Conservation (phyloP, 37 sponge, comb jelly and placozoan genomes). For the Spongia lamella region DNA sequence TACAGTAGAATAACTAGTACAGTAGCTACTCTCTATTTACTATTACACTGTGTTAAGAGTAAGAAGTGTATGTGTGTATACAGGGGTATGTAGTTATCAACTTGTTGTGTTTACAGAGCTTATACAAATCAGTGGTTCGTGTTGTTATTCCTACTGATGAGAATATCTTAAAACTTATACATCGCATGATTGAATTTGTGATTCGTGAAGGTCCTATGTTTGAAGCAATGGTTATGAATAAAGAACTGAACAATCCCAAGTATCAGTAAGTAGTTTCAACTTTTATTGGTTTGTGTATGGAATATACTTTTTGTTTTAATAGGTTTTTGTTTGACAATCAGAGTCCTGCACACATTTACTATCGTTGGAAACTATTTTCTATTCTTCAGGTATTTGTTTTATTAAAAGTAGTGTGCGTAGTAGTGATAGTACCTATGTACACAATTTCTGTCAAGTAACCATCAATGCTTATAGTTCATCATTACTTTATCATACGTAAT, state of each 20-base stretch:
- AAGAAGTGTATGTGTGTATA: slow-evolving; percentile 4
- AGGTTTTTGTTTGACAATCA: slow-evolving; percentile 96
- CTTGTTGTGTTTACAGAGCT: slow-evolving; percentile 30
- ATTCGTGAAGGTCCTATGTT: slow-evolving; percentile 97
- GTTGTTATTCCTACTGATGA: slow-evolving; percentile 87
- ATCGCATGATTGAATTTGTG: slow-evolving; percentile 97
- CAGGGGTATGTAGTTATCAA: background rate
- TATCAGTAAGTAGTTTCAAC: slow-evolving; percentile 59
- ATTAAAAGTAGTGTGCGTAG: no score
- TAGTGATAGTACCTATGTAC: no score
- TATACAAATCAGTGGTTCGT: slow-evolving; percentile 69
- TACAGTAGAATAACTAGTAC: no score
- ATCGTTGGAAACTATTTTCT: slow-evolving; percentile 97
- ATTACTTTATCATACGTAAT: no score
- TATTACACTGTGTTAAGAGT: no score
- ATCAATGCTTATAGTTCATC: no score
- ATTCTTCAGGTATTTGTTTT: slow-evolving; percentile 82
- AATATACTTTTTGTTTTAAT: background rate
- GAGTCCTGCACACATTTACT: slow-evolving; percentile 91
- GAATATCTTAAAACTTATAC: slow-evolving; percentile 67
- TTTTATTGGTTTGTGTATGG: background rate
- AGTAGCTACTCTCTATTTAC: no score
- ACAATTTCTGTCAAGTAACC: no score
- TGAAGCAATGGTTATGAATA: slow-evolving; percentile 99
- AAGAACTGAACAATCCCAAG: slow-evolving; percentile 82